Evolutionary conservation across 2,113 vertebrate genomes (phyloP).

Genomic region (Trachemys scripta): DNA sequence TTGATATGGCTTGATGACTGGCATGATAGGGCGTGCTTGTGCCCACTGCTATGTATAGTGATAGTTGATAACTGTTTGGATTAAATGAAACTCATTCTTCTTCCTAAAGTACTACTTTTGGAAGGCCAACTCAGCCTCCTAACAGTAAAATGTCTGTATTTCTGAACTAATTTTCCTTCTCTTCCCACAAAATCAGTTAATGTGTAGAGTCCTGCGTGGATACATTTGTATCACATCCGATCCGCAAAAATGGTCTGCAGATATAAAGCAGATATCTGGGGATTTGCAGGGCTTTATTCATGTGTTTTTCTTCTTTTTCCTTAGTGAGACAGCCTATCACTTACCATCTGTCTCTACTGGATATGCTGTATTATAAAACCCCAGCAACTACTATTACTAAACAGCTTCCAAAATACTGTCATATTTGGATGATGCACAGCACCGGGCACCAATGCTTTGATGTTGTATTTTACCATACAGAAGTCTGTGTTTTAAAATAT

Average conservation of each 20-base stretch:
- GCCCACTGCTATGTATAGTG: not conserved
- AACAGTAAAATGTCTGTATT: not conserved
- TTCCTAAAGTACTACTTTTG: not conserved
- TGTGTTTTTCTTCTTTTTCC: not conserved
- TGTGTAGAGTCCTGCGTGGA: not conserved
- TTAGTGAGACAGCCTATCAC: not conserved
- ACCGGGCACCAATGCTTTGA: not conserved
- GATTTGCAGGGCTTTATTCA: not conserved
- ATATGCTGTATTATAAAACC: not conserved
- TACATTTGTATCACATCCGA: no score
- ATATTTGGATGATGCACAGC: not conserved
- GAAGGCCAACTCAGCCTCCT: not conserved
- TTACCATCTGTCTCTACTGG: not conserved
- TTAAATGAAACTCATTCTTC: not conserved
- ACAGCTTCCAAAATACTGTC: not conserved
- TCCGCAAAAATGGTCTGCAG: no score
- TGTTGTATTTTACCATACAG: not conserved
- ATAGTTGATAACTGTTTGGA: not conserved
- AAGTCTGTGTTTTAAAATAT: not conserved
- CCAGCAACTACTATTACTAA: not conserved
- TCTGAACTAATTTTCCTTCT: not conserved
- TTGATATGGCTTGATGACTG: not conserved
- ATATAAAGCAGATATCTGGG: no score
- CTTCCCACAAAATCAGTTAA: not conserved
- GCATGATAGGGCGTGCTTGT: not conserved